These are phyloP conservation scores for Pristionchus pacificus DNA, from an alignment of 1,140 invertebrate genomes.

Conservation along the genomic window DNA sequence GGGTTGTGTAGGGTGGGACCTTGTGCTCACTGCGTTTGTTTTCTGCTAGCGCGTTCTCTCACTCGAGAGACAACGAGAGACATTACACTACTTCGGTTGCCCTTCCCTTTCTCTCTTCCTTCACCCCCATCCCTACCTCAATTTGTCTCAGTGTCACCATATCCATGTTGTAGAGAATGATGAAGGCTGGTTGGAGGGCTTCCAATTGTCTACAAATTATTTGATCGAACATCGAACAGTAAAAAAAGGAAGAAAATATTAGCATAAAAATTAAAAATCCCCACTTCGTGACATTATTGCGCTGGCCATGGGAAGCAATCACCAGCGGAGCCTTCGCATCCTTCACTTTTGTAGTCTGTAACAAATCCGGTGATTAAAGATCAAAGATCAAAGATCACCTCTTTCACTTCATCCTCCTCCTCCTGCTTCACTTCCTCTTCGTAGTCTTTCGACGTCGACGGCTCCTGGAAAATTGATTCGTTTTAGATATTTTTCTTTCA, in stretches of 20 bases:
- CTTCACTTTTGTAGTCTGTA: too few relatives aligned
- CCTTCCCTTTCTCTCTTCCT: too few relatives aligned
- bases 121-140: too few relatives aligned
- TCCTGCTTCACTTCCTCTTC: conserved; percentile 17
- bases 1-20: too few relatives aligned
- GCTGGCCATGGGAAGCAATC: conserved; percentile 8
- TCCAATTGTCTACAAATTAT: conserved; percentile 12
- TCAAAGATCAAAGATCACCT: too few relatives aligned
- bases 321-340: conserved; percentile 8
- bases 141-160: conserved; percentile 23
- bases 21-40: too few relatives aligned
- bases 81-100: too few relatives aligned
- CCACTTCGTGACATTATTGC: conserved; percentile 7
- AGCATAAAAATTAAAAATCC: too few relatives aligned
- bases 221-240: too few relatives aligned
- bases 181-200: conserved; percentile 14
- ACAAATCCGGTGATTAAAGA: too few relatives aligned
- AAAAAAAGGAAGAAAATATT: too few relatives aligned
- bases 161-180: conserved; percentile 24
- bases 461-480: conserved; percentile 12
- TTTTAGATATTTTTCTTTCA: background rate
- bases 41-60: background rate
- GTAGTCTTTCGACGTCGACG: background rate
- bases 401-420: conserved; percentile 1
- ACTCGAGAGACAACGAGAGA: background rate